These are phyloP conservation scores for Erpobdella octoculata DNA, from an alignment of 2,888 invertebrate species.

Conservation along the genomic window DNA sequence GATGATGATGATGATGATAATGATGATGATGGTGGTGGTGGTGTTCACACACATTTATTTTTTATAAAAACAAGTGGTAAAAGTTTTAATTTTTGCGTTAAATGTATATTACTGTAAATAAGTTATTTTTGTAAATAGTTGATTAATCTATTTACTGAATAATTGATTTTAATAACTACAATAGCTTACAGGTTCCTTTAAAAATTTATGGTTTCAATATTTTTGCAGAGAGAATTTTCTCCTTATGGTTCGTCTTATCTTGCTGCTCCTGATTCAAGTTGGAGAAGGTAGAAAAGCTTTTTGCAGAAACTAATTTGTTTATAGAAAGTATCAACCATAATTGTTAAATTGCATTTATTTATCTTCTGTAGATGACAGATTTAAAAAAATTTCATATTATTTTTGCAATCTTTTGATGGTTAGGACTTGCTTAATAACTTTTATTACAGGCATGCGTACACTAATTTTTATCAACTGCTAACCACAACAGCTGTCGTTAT, in stretches of 20 bases:
- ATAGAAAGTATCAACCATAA: too few species aligned
- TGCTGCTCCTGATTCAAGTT: not conserved
- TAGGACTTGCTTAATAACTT: not conserved
- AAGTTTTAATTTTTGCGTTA: not conserved
- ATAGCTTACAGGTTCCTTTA: not conserved
- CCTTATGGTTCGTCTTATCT: not conserved
- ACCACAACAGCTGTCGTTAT: too few species aligned
- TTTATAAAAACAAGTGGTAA: not conserved
- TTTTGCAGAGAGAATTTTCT: conserved; percentile 12
- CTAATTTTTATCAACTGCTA: too few species aligned
- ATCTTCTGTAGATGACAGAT: too few species aligned
- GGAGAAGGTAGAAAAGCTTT: conserved; percentile 17
- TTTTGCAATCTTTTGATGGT: not conserved
- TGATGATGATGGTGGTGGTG: not conserved
- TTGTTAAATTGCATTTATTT: too few species aligned
- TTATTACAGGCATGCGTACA: not conserved
- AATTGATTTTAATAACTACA: not conserved
- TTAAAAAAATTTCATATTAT: too few species aligned
- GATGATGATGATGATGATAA: not conserved
- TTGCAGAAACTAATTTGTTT: too few species aligned
- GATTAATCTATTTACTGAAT: not conserved
- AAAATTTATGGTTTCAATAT: not conserved
- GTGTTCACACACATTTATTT: not conserved
- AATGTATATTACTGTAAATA: not conserved
- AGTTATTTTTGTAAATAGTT: not conserved